Base-by-base conservation (phyloP, 2,797 vertebrate species). In the Cheirogaleus major region DNA sequence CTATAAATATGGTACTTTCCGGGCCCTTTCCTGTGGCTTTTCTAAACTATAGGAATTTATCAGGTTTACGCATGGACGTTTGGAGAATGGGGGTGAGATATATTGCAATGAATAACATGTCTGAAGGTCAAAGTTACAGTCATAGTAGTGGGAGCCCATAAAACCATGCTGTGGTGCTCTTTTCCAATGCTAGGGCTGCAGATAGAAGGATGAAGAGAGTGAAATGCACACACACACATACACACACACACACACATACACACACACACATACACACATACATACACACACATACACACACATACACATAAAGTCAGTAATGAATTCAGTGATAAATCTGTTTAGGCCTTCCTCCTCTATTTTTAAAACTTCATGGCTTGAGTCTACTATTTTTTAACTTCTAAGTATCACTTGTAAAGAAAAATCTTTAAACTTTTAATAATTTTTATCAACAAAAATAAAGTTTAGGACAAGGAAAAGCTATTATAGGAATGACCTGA, bases 361-460 rank as follows among this genome's bases (percentile, higher is more conserved):
- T 86, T 90, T 80, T 12, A 92, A 59, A 83, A 75, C 48, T 41
- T 73, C 10, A 79, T 25, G 12, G 0, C 6, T 67, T 89, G 41
- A 11, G 2, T 70, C 30, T 87, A 87, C 35, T 55, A 48, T 70
- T 86, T 81, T 75, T 86, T 88, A 86, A 65, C 38, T 88, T 38
- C 69, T 12, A 38, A 15, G 23, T 87, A 93, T 95, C 3, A 93
- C 65, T 79, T 91, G 18, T 13, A 72, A 67, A 75, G 70, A 27
- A 84, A 91, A 93, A 52, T 70, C 30, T 89, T 76, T 83, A 72
- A 89, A 72, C 23, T 75, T 78, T 83, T 43, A 96, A 15, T 85
- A 45, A 72, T 73, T 7, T 86, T 95, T 84, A 63, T 52, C 12
- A 20, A 81, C 18, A 80, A 72, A 92, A 52, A 25, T 55, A 59